A percentile compares a stretch with the other conserved stretches of the same genome.
phyloP scores from a whole-genome alignment of 1,140 invertebrate genomes.

The Apis cerana region DNA sequence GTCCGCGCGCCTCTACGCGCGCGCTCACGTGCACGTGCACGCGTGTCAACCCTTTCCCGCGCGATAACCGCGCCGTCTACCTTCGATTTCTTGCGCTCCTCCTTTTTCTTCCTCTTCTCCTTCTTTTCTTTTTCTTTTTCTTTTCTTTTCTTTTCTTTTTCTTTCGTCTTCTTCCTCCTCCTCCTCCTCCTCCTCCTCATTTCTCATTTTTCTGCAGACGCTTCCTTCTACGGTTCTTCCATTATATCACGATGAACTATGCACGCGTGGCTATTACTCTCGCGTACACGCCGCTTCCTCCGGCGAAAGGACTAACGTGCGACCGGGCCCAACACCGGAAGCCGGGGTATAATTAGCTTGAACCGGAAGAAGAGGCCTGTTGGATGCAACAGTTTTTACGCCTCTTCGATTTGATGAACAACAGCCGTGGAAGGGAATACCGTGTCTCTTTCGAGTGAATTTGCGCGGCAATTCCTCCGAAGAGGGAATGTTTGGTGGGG shows the following conservation, averaged over 20 bases:
- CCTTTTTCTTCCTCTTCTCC: background rate
- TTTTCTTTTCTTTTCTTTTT: background rate
- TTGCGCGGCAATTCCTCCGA: background rate
- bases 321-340: slow-evolving; percentile 14
- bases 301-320: slow-evolving; percentile 24
- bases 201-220: background rate
- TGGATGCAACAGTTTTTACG: background rate
- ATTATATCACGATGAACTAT: slow-evolving; percentile 33
- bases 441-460: background rate
- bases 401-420: background rate
- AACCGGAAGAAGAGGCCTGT: background rate
- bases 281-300: slow-evolving; percentile 6
- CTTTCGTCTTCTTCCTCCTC: background rate
- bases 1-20: slow-evolving; percentile 33
- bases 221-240: slow-evolving; percentile 9
- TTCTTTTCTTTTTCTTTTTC: too few relatives aligned
- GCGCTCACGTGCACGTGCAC: slow-evolving; percentile 32
- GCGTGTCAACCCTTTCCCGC: slow-evolving; percentile 45
- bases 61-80: background rate
- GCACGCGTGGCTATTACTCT: slow-evolving; percentile 22
- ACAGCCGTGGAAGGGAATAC: background rate
- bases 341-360: slow-evolving; percentile 13
- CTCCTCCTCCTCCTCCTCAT: background rate
- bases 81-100: background rate
- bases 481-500: background rate